Conservation (phyloP, 2,797 vertebrate genomes). For the Scleropages formosus region DNA sequence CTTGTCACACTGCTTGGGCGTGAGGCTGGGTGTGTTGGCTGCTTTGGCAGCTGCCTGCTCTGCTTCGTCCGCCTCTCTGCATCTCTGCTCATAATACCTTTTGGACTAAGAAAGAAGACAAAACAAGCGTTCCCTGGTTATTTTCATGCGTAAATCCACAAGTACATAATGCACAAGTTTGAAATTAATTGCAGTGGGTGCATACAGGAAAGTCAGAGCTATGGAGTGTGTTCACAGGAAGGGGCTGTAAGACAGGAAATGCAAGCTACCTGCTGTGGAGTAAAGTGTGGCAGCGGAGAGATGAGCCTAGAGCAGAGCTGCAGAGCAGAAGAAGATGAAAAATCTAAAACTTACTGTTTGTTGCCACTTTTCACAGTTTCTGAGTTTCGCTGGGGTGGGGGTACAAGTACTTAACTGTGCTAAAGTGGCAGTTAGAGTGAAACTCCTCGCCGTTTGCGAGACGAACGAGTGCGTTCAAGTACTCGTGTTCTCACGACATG, state of each 20-base stretch:
- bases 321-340: background rate
- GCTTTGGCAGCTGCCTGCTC: slow-evolving; percentile 70
- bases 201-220: background rate
- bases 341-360: background rate
- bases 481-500: no score
- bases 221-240: background rate
- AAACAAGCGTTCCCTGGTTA: background rate
- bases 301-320: slow-evolving; percentile 15
- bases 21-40: slow-evolving; percentile 43
- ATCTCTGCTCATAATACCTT: slow-evolving; percentile 80
- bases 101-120: slow-evolving; percentile 70
- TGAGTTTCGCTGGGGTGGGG: no score
- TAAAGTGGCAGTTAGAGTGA: no score
- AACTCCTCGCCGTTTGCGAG: no score
- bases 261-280: background rate
- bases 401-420: no score
- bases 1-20: slow-evolving; percentile 80
- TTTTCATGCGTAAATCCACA: background rate
- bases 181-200: background rate
- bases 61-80: slow-evolving; percentile 76
- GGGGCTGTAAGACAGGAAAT: background rate
- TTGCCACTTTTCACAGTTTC: background rate
- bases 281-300: background rate
- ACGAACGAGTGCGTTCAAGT: no score
- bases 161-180: background rate